These are phyloP conservation scores for Rhinella marina DNA, from an alignment of 2,797 vertebrate genomes.

Conservation along the genomic window DNA sequence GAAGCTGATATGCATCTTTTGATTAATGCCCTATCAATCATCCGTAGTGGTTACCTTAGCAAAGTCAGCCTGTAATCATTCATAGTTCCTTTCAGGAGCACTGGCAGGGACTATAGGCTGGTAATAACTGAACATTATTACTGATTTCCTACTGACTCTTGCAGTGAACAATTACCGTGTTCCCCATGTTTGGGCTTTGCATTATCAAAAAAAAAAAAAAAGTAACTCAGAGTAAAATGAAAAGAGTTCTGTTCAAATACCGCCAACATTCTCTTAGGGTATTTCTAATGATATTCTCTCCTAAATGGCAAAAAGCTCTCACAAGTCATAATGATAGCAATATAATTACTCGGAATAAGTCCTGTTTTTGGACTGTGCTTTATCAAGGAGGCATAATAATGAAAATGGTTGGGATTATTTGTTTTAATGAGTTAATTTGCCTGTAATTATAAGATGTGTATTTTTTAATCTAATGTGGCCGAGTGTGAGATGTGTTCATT, in stretches of 20 bases:
- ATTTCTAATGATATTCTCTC: slow-evolving; percentile 75
- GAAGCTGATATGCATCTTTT: slow-evolving; percentile 90
- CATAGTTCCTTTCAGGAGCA: slow-evolving; percentile 77
- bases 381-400: slow-evolving; percentile 68
- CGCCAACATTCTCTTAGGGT: slow-evolving; percentile 70
- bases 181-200: slow-evolving; percentile 68
- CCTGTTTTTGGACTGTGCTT: slow-evolving; percentile 68
- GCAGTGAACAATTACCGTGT: slow-evolving; percentile 77
- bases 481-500: slow-evolving; percentile 69
- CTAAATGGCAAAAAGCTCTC: slow-evolving; percentile 72
- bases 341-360: slow-evolving; percentile 72
- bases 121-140: slow-evolving; percentile 77
- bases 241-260: slow-evolving; percentile 72
- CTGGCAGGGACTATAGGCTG: slow-evolving; percentile 71
- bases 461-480: slow-evolving; percentile 72
- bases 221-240: slow-evolving; percentile 72
- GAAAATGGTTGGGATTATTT: slow-evolving; percentile 68
- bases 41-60: slow-evolving; percentile 82
- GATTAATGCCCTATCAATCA: slow-evolving; percentile 92
- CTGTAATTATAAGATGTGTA: slow-evolving; percentile 64
- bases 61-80: slow-evolving; percentile 80
- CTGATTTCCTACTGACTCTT: slow-evolving; percentile 76
- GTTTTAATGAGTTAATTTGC: slow-evolving; percentile 67
- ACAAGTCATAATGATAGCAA: slow-evolving; percentile 72
- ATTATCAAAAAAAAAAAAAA: slow-evolving; percentile 75